Evolutionary conservation across 2,797 vertebrate genomes (phyloP).

Genomic region (Margarornis squamiger): DNA sequence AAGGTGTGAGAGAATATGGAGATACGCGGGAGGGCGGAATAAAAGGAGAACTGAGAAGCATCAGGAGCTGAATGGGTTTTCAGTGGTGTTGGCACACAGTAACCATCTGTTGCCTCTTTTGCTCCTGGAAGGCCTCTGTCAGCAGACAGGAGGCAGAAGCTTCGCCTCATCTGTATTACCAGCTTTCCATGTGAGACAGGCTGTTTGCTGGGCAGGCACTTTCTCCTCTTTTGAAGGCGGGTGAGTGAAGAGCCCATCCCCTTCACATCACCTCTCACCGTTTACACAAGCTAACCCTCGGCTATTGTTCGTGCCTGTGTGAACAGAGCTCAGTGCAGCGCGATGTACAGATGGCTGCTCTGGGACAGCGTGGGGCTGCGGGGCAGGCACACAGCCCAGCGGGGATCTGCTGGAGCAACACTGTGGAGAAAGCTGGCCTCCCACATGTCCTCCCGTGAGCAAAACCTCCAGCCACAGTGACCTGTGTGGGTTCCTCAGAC

Average conservation of each 20-base stretch:
- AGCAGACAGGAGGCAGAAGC: neutral
- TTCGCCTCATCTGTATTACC: neutral
- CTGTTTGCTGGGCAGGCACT: neutral
- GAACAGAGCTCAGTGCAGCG: neutral
- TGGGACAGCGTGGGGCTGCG: neutral
- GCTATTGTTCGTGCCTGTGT: neutral
- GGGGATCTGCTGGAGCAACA: neutral
- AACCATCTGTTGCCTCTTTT: neutral
- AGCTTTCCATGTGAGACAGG: neutral
- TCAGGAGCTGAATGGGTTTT: neutral
- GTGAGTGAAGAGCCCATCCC: neutral
- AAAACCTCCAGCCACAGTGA: too few species aligned
- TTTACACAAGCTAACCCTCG: neutral
- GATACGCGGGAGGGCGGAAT: accelerated
- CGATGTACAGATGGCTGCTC: neutral
- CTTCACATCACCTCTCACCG: neutral
- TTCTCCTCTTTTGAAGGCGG: neutral
- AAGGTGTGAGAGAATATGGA: neutral
- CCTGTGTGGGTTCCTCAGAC: neutral
- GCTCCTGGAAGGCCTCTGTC: neutral
- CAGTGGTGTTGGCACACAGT: neutral
- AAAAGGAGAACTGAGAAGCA: neutral
- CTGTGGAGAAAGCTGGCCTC: accelerated
- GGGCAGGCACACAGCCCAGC: neutral
- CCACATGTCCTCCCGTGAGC: neutral